Conservation (phyloP, 1,140 invertebrate species). For the Drosophila triauraria region DNA sequence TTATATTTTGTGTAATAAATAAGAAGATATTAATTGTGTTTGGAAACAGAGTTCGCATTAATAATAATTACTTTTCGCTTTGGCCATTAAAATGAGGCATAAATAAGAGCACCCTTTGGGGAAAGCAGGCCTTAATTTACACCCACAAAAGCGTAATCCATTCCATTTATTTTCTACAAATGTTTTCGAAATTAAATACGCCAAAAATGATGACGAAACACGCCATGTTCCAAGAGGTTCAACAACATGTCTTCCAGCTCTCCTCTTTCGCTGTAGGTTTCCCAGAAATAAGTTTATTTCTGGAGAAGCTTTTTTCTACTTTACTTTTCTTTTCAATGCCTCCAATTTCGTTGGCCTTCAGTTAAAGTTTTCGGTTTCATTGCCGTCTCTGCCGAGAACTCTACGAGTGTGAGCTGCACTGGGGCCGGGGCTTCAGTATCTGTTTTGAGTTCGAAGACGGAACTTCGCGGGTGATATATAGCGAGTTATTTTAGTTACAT, state of each 20-base stretch:
- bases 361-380: conserved; percentile 22
- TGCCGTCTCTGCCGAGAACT: background rate
- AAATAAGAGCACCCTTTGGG: background rate
- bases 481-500: conserved; percentile 6
- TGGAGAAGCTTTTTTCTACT: background rate
- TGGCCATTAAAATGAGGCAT: background rate
- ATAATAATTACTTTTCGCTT: conserved; percentile 5
- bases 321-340: background rate
- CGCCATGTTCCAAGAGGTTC: background rate
- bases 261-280: conserved; percentile 7
- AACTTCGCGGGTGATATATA: conserved; percentile 16
- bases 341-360: conserved; percentile 34
- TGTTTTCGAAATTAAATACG: background rate
- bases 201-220: background rate
- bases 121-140: background rate
- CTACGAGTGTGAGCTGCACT: background rate
- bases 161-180: background rate
- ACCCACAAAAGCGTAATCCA: background rate
- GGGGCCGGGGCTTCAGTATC: conserved; percentile 10
- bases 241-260: background rate
- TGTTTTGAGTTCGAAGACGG: conserved; percentile 31
- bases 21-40: background rate
- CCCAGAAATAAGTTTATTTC: background rate
- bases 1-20: background rate
- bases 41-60: background rate